Evolutionary conservation across 2,888 invertebrate species (phyloP).

Genomic region (Isoperla grammatica): DNA sequence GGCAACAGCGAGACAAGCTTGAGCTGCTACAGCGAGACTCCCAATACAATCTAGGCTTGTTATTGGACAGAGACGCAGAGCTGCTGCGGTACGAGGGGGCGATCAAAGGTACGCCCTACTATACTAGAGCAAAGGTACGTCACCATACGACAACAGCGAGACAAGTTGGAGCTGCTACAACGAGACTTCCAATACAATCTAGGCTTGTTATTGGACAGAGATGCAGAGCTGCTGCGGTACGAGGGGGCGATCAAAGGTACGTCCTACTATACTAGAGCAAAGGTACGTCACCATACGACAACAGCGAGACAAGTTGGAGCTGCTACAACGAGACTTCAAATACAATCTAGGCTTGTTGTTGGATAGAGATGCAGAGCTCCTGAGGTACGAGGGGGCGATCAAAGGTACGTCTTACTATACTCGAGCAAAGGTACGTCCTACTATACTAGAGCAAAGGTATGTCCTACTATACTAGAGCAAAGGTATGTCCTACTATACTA

Average conservation of each 20-base stretch:
- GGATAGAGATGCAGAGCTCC: conserved; percentile 17
- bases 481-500: no score
- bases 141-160: not conserved
- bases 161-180: not conserved
- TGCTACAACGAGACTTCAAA: conserved; percentile 1
- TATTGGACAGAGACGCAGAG: conserved; percentile 16
- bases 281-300: conserved; percentile 4
- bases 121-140: no score
- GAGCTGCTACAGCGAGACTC: not conserved
- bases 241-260: conserved; percentile 9
- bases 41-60: conserved; percentile 12
- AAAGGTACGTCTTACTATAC: conserved; percentile 13
- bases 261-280: no score
- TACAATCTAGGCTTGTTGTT: conserved; percentile 14
- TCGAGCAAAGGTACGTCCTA: no score
- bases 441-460: no score
- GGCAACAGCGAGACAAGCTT: not conserved
- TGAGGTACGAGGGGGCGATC: not conserved
- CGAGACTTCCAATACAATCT: conserved; percentile 17
- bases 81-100: conserved; percentile 5
- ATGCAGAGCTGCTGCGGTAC: conserved; percentile 13
- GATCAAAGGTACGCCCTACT: conserved; percentile 7
- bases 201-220: conserved; percentile 7
- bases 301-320: not conserved
- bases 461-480: no score